Conservation (phyloP, 2,113 vertebrate genomes). For the Tricholaema leucomelas region DNA sequence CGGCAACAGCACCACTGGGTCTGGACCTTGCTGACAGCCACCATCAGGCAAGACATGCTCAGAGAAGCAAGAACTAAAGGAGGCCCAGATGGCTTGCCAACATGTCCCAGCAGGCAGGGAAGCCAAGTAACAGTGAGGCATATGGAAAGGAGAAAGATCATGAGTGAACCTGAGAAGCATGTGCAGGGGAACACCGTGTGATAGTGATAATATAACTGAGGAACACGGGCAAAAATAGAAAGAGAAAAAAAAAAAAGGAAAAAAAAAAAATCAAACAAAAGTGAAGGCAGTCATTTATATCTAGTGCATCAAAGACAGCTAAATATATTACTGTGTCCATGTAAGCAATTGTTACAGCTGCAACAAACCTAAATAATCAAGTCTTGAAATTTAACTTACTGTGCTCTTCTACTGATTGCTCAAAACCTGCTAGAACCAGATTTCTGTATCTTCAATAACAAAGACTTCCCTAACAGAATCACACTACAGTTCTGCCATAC, state of each 20-base stretch:
- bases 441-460: background rate
- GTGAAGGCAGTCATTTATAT: background rate
- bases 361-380: background rate
- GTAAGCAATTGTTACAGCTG: background rate
- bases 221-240: background rate
- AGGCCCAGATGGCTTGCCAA: slow-evolving; percentile 31
- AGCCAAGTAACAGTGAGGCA: slow-evolving; percentile 26
- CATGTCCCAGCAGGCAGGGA: slow-evolving; percentile 6
- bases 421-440: background rate
- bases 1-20: background rate
- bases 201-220: background rate
- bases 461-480: background rate
- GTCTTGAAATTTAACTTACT: background rate
- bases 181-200: slow-evolving; percentile 9
- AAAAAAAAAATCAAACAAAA: background rate
- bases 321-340: background rate
- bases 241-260: background rate
- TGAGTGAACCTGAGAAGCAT: background rate
- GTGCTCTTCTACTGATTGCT: background rate
- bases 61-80: background rate
- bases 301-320: background rate
- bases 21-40: slow-evolving; percentile 41
- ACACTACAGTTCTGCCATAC: background rate
- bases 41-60: background rate
- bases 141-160: slow-evolving; percentile 34